Percentiles rank a stretch among this genome's conserved stretches.
Conservation (phyloP, 2,888 invertebrate genomes). For the Acleris sparsana region DNA sequence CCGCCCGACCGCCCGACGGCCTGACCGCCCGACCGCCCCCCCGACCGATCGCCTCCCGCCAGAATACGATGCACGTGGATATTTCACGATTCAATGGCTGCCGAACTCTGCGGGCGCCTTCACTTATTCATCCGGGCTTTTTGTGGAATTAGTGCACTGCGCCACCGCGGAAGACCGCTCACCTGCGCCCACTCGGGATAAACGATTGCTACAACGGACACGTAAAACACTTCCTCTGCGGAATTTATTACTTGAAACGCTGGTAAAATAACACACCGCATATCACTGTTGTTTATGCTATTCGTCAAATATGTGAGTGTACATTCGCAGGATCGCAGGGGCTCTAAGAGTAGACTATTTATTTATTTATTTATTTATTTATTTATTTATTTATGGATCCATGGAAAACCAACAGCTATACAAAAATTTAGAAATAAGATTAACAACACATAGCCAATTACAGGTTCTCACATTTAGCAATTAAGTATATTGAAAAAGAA, state of each 20-base stretch:
- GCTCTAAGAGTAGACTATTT: no score
- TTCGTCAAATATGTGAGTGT: no score
- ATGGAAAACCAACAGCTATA: no score
- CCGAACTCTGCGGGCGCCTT: conserved; percentile 41
- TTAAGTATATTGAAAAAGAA: no score
- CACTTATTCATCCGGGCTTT: conserved; percentile 58
- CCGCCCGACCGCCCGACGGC: no score
- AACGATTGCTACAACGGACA: conserved; percentile 18
- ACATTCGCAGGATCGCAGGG: no score
- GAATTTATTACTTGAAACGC: conserved; percentile 9
- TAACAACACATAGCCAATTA: no score
- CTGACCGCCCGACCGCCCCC: conserved; percentile 34
- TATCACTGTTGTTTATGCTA: not conserved
- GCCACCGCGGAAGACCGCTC: conserved; percentile 36
- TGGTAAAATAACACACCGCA: not conserved
- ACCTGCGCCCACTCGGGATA: conserved; percentile 30
- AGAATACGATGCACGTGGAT: conserved; percentile 39
- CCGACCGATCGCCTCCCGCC: conserved; percentile 14
- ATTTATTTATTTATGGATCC: no score
- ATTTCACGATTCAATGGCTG: conserved; percentile 47
- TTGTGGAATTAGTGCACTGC: conserved; percentile 51
- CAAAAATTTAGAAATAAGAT: no score
- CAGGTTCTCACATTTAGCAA: no score
- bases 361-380: no score
- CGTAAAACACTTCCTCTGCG: conserved; percentile 2